Evolutionary conservation across 1,140 invertebrate genomes (phyloP), one percentile per base, ranked within the genome.

Genomic region (Galleria mellonella): DNA sequence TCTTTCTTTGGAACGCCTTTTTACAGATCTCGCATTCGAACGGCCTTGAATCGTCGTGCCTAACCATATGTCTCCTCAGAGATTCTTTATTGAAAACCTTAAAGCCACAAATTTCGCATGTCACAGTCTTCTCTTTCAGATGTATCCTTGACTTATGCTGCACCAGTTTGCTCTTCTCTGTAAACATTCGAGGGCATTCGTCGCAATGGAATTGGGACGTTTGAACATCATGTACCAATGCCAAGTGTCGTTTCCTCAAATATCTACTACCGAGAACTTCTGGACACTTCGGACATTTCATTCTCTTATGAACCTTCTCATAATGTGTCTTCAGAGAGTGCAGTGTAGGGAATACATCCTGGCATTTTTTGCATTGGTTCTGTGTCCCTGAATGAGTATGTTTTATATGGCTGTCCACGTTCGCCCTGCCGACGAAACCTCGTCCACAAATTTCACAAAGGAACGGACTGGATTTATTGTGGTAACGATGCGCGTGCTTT

Each of bases 41-140:
- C 0, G 86, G 86, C 9, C 85, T 71, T 45, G 88, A 89, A 2
- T 89, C 89, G 2, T 88, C 89, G 50, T 91, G 89, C 7, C 86
- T 89, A 41, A 90, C 69, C 73, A 93, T 91, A 71, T 67, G 63
- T 7, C 35, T 39, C 2, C 55, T 55, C 10, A 67, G 29, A 3
- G 56, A 13, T 8, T 69, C 60, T 1, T 55, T 71, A 17, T 67
- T 59, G 31, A 71, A 82, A 0, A 68, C 56, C 38, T 65, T 71
- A 36, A 65, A 72, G 0, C 73, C 76, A 35, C 79, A 83, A 0
- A 78, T 43, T 1, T 75, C 58, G 8, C 77, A 82, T 3, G 64
- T 51, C 0, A 60, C 47, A 4, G 56, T 63, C 30, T 64, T 72
- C 23, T 71, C 57, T 14, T 82, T 79, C 39, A 79, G 55, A 56